phyloP scores from a whole-genome alignment of 2,797 vertebrate genomes.

The Varecia variegata region DNA sequence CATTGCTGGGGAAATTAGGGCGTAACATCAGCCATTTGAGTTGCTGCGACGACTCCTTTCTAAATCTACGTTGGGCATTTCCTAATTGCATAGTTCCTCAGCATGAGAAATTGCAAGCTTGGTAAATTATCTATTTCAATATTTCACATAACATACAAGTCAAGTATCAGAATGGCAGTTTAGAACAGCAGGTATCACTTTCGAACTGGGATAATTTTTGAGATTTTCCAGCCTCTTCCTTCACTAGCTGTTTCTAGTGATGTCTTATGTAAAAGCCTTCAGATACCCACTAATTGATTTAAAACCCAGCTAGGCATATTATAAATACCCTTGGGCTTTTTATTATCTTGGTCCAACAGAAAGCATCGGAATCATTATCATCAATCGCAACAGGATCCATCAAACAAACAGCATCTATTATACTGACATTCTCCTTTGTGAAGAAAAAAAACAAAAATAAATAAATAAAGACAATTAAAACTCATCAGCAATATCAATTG shows the following conservation, averaged over 20 bases:
- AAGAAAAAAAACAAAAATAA: slow-evolving; percentile 34
- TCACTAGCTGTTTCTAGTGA: slow-evolving; percentile 15
- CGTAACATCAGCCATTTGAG: neutral
- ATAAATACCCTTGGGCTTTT: slow-evolving; percentile 52
- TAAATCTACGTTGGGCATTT: slow-evolving; percentile 44
- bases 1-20: slow-evolving; percentile 45
- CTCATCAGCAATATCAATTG: neutral
- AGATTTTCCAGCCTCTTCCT: slow-evolving; percentile 50
- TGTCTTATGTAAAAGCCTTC: slow-evolving; percentile 43
- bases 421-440: slow-evolving; percentile 16
- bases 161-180: slow-evolving; percentile 32
- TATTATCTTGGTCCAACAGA: slow-evolving; percentile 58
- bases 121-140: slow-evolving; percentile 51
- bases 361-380: slow-evolving; percentile 61
- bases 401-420: slow-evolving; percentile 58
- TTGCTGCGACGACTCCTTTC: neutral
- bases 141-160: slow-evolving; percentile 38
- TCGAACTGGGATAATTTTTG: slow-evolving; percentile 41
- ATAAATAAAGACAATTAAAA: slow-evolving; percentile 42
- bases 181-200: slow-evolving; percentile 55
- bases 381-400: slow-evolving; percentile 45
- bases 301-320: slow-evolving; percentile 52
- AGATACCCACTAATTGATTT: slow-evolving; percentile 60
- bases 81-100: slow-evolving; percentile 56
- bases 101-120: slow-evolving; percentile 53